Evolutionary conservation across 1,140 invertebrate genomes (phyloP), one percentile per base, ranked within the genome.

Genomic region (Caenorhabditis latens): DNA sequence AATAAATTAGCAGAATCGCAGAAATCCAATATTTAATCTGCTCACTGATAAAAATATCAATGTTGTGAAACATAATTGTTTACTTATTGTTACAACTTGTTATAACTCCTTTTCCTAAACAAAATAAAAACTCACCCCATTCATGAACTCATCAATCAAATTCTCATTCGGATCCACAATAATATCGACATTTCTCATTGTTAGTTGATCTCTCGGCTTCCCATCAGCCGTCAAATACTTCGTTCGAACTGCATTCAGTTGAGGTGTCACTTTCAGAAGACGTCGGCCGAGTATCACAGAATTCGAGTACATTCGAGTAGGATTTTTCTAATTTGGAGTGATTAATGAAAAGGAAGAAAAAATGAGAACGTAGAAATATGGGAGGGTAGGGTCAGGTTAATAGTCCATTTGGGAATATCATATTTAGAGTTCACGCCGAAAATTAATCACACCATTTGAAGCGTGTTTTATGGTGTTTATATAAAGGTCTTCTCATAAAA

Each of bases 251-350:
- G 71, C 61, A 13, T 9, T 32, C 21, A 63, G 9, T 50, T 79
- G 14, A 24, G 46, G 8, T 14, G n/a, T 4, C 0, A 24, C 11
- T 79, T 32, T 63, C 24, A 14, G n/a, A 13, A 79, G 71, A 24
- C n/a, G 43, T n/a, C n/a, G 71, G 7, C 71, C 21, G 24, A 71
- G 40, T 14, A 21, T 6, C 11, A 71, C 5, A 1, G 67, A 50
- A 5, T 24, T 50, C 40, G 46, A 79, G 46, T 53, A 21, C 71
- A 79, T 79, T 79, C 46, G n/a, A 79, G 71, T 71, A 71, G 65
- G 46, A 42, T 8, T 65, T 71, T 4, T 13, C 46, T 14, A 58
- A 11, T 19, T 14, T 32, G 19, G n/a, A 19, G 19, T 7, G 6
- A 16, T 19, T n/a, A n/a, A 32, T 32, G 32, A 32, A 1, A 32